A percentile compares a stretch with the other conserved stretches of the same genome.
phyloP scores from a whole-genome alignment of 2,113 vertebrate species.

The Channa maculata region DNA sequence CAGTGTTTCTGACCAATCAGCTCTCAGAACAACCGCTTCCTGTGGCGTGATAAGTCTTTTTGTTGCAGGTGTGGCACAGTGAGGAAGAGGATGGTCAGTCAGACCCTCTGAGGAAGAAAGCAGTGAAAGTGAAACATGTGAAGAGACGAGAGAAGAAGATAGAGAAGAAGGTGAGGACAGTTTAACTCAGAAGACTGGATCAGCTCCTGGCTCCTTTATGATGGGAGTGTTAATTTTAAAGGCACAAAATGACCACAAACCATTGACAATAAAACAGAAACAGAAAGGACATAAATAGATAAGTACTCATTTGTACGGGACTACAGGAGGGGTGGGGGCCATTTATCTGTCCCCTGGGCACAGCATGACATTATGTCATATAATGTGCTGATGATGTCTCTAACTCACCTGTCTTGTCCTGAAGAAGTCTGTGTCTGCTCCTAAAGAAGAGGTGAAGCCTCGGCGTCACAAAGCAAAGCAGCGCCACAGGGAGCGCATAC shows the following conservation, averaged over 20 bases:
- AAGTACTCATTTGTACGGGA: too few relatives aligned
- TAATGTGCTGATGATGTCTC: conserved; percentile 36
- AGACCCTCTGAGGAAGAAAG: conserved; percentile 88
- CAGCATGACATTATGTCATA: not conserved
- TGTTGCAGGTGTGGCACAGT: conserved; percentile 88
- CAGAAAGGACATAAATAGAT: too few relatives aligned
- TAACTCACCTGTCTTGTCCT: not conserved
- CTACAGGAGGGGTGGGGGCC: too few relatives aligned
- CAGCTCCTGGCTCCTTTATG: too few relatives aligned
- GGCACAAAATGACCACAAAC: too few relatives aligned
- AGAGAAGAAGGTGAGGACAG: conserved; percentile 86
- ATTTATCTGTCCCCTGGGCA: too few relatives aligned
- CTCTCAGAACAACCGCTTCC: not conserved
- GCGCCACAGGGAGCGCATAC: conserved; percentile 88
- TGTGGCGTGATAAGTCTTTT: conserved; percentile 7
- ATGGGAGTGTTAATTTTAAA: too few relatives aligned
- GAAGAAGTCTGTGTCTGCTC: conserved; percentile 57
- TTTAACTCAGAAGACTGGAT: not conserved
- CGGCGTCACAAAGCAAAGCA: conserved; percentile 91
- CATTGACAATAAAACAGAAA: too few relatives aligned
- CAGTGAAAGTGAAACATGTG: conserved; percentile 93
- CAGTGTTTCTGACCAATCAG: conserved; percentile 3
- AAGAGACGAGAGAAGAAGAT: conserved; percentile 91
- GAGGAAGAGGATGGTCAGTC: conserved; percentile 88
- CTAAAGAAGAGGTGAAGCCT: conserved; percentile 84